phyloP scores from a whole-genome alignment of 2,113 vertebrate genomes.

The Microtus pennsylvanicus region DNA sequence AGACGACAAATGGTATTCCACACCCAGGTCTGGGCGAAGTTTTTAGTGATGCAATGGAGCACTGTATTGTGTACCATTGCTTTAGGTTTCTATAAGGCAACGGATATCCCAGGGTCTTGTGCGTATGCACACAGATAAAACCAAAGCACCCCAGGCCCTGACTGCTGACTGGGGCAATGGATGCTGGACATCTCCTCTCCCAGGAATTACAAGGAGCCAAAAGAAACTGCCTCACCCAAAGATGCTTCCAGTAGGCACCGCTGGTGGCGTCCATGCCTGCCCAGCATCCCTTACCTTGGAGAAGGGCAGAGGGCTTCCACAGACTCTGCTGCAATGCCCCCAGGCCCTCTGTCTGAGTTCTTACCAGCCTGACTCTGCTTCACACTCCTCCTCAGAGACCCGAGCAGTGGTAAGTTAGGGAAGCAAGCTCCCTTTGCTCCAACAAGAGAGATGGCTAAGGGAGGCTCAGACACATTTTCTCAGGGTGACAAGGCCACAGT shows the following conservation, averaged over 20 bases:
- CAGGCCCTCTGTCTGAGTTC: no score
- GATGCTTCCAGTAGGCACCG: not conserved
- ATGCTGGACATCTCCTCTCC: no score
- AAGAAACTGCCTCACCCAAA: not conserved
- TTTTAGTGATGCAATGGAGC: no score
- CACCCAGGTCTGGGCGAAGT: no score
- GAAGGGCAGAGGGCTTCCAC: not conserved
- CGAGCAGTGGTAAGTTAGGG: fast-evolving
- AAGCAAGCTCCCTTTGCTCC: no score
- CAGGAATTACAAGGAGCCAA: not conserved
- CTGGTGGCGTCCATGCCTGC: not conserved
- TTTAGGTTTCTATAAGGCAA: not conserved
- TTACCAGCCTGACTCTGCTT: no score
- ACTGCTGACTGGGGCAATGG: not conserved
- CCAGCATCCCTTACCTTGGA: not conserved
- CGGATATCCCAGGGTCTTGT: fast-evolving
- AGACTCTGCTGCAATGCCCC: fast-evolving
- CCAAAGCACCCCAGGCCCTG: fast-evolving
- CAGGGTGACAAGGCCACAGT: not conserved
- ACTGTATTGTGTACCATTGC: no score
- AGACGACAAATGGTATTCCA: no score
- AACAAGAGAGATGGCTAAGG: no score
- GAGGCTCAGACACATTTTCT: not conserved
- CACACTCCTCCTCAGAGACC: not conserved
- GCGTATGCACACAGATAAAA: not conserved